A percentile compares a stretch with the other conserved stretches of the same genome.
phyloP scores from a whole-genome alignment of 2,113 vertebrate species.

The Cheirogaleus medius region DNA sequence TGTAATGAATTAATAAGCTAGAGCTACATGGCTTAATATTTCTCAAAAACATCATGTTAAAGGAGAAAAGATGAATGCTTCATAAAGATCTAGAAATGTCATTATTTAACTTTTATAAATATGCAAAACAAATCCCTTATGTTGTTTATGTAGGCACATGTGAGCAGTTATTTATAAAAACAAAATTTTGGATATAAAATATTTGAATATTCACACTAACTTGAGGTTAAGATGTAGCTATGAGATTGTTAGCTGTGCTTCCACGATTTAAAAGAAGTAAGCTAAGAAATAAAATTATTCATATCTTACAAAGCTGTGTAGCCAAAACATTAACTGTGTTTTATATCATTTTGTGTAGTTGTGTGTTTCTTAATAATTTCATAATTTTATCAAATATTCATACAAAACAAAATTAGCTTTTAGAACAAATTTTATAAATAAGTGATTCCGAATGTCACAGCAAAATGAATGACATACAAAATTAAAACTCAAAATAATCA shows the following conservation, averaged over 20 bases:
- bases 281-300: neutral
- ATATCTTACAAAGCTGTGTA: neutral
- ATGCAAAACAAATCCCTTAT: neutral
- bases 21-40: neutral
- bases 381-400: neutral
- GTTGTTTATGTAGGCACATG: neutral
- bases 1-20: neutral
- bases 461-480: neutral
- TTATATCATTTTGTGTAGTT: neutral
- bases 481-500: neutral
- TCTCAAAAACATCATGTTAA: neutral
- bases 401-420: neutral
- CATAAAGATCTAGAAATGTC: neutral
- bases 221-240: neutral
- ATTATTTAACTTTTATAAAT: neutral
- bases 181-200: neutral
- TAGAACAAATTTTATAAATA: neutral
- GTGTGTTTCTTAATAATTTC: neutral
- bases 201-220: neutral
- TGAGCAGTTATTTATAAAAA: neutral
- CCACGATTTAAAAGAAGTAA: neutral
- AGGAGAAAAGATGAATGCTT: neutral
- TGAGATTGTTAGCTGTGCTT: neutral
- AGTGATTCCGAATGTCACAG: neutral
- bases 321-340: neutral